phyloP scores from a whole-genome alignment of 2,888 invertebrate genomes.

The Metellina segmentata region DNA sequence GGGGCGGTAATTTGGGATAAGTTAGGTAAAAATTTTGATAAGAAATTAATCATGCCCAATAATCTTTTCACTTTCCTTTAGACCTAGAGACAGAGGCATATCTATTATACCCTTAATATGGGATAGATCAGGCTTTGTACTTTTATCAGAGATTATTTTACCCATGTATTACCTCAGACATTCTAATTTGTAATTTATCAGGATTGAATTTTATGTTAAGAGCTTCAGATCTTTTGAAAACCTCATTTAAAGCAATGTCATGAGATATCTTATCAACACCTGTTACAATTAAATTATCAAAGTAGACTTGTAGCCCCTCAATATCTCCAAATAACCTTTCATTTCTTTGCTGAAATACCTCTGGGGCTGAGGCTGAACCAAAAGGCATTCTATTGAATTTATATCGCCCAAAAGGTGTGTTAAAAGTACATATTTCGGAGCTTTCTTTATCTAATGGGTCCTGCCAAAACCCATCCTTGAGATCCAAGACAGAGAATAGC shows the following conservation, averaged over 20 bases:
- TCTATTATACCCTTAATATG: no score
- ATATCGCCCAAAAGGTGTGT: slow-evolving; percentile 53
- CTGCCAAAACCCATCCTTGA: slow-evolving; percentile 44
- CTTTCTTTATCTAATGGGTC: slow-evolving; percentile 38
- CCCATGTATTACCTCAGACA: slow-evolving; percentile 7
- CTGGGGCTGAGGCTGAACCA: slow-evolving; percentile 44
- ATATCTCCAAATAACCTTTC: no score
- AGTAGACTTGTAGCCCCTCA: slow-evolving; percentile 13
- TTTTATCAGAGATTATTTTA: background rate
- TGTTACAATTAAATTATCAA: slow-evolving; percentile 45
- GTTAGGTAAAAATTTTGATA: slow-evolving; percentile 52
- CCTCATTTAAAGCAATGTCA: slow-evolving; percentile 1
- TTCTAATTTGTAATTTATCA: slow-evolving; percentile 15
- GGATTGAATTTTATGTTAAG: no score
- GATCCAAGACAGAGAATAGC: no score
- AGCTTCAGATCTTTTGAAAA: no score
- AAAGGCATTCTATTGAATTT: slow-evolving; percentile 40
- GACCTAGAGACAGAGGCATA: background rate
- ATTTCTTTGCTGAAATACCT: slow-evolving; percentile 16
- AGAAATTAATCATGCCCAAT: slow-evolving; percentile 37
- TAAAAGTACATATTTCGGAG: slow-evolving; percentile 51
- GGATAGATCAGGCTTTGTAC: background rate
- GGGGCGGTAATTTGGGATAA: slow-evolving; percentile 19
- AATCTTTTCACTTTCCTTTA: slow-evolving; percentile 11
- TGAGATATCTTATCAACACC: background rate